phyloP scores from a whole-genome alignment of 2,113 vertebrate species.

The Pedionomus torquatus region DNA sequence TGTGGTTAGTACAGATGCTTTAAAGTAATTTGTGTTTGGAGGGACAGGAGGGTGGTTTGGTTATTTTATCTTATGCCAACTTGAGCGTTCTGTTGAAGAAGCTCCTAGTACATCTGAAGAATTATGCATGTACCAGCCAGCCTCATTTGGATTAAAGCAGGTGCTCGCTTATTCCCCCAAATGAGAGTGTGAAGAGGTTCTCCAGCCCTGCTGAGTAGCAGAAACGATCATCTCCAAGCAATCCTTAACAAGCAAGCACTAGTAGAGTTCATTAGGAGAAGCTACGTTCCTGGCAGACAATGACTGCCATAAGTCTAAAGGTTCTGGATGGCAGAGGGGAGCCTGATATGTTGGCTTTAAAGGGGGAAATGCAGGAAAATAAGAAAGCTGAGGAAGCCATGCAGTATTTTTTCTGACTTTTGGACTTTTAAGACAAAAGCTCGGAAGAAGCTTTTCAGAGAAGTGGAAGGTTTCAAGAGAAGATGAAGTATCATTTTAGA shows the following conservation, averaged over 20 bases:
- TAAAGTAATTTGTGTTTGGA: background rate
- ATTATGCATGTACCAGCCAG: background rate
- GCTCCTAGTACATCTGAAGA: background rate
- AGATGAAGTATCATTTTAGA: background rate
- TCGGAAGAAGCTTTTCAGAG: background rate
- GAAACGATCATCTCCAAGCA: background rate
- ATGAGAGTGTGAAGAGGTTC: background rate
- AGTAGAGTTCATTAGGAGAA: background rate
- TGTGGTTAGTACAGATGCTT: background rate
- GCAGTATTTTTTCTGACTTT: background rate
- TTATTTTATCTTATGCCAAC: background rate
- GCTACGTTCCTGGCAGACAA: background rate
- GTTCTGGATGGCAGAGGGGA: background rate
- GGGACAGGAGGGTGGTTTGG: background rate
- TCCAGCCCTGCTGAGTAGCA: background rate
- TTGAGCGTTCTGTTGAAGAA: background rate
- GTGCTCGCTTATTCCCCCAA: background rate
- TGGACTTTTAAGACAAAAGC: background rate
- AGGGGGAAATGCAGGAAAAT: background rate
- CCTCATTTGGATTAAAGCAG: background rate
- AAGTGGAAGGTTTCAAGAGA: background rate
- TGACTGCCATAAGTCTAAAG: background rate
- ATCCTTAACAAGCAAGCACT: background rate
- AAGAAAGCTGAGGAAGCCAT: background rate
- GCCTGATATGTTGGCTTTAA: background rate